Conservation (phyloP, 2,888 invertebrate species). For the Drosophila neotestacea region DNA sequence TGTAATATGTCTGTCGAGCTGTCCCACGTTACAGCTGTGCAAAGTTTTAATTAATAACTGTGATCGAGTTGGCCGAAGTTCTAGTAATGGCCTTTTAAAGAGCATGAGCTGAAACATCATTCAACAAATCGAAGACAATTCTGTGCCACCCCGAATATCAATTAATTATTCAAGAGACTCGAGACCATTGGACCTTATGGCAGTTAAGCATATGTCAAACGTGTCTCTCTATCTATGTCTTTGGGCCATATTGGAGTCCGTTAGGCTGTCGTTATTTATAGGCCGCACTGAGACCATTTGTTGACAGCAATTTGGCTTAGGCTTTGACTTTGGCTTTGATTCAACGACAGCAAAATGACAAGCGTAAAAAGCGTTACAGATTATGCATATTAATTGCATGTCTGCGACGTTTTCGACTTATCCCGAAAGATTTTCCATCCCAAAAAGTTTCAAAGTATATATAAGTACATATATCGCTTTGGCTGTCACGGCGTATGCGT, state of each 20-base stretch:
- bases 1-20: slow-evolving; percentile 40
- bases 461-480: slow-evolving; percentile 14
- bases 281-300: slow-evolving; percentile 53
- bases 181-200: slow-evolving; percentile 45
- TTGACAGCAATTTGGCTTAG: slow-evolving; percentile 61
- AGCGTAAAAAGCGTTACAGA: slow-evolving; percentile 56
- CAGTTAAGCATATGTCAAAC: slow-evolving; percentile 64
- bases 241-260: slow-evolving; percentile 31
- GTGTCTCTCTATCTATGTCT: slow-evolving; percentile 17
- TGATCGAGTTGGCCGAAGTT: slow-evolving; percentile 37
- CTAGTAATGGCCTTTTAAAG: slow-evolving; percentile 51
- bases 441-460: slow-evolving; percentile 30
- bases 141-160: slow-evolving; percentile 44
- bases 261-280: slow-evolving; percentile 69
- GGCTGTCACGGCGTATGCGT: slow-evolving; percentile 50
- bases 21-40: slow-evolving; percentile 43
- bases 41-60: slow-evolving; percentile 74
- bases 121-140: slow-evolving; percentile 58
- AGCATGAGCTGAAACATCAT: slow-evolving; percentile 6
- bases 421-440: slow-evolving; percentile 14
- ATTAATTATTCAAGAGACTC: slow-evolving; percentile 67
- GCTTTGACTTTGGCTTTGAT: slow-evolving; percentile 56
- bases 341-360: slow-evolving; percentile 50
- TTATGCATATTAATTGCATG: slow-evolving; percentile 76
- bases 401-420: slow-evolving; percentile 26